Base-by-base conservation (phyloP, 2,797 vertebrate genomes). In the Orestias chungarensis region DNA sequence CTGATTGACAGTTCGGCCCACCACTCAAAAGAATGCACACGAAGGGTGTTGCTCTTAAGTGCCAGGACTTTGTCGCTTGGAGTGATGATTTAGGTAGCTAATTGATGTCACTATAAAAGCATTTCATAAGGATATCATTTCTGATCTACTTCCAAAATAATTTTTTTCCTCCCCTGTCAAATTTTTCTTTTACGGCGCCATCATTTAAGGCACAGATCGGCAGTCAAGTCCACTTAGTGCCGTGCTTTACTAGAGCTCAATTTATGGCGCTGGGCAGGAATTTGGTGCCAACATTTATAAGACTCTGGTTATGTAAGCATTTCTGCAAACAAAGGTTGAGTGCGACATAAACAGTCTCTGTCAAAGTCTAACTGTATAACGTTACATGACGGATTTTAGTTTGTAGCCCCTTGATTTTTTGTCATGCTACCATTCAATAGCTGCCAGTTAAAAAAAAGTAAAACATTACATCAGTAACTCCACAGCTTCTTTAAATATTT, bases 1-100 rank as follows among this genome's bases (percentile, higher is more conserved):
- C 65, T 93, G 95, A 95, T 89, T 94, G 95, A 96, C 95, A 92
- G 92, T 92, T 81, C 91, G 85, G 93, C 89, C 94, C 91, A 92
- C 95, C 93, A 95, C 91, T 95, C 94, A 94, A 78, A 85, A 91
- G 82, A 81, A 89, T 82, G 73, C 81, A 73, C 82, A 81, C 79
- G 70, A 85, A 83, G 76, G 76, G 64, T 79, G 12, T 43, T 35
- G 59, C 70, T 27, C 49, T 18, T 68, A 49, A 15, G 66, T 84
- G 83, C 90, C 88, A 91, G 79, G 46, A 75, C 70, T 81, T 80
- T 75, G 74, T 82, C 81, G 83, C 82, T 42, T 49, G 75, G 78
- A 83, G 90, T 82, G 87, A 84, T n/a, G 87, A 87, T 84, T 80
- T 80, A 76, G 74, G 62, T 70, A 61, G 70, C 66, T 82, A 78